Conservation (phyloP, 2,888 invertebrate species). For the Machimus atricapillus region DNA sequence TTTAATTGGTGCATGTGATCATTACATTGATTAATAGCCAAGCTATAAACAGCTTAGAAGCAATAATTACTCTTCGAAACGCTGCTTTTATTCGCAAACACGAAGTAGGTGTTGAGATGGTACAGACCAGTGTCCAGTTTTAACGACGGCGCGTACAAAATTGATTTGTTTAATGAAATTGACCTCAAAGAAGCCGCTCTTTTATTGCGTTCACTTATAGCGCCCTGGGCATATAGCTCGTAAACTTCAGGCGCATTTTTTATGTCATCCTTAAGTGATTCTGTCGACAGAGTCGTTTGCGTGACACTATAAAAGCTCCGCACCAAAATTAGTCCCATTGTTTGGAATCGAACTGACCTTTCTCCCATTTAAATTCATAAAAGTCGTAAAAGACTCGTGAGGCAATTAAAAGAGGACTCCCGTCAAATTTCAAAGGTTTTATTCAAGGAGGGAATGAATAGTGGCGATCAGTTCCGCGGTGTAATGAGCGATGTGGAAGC, state of each 20-base stretch:
- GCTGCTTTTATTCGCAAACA: background rate
- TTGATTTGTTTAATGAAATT: constrained; percentile 30
- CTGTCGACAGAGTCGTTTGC: constrained; percentile 9
- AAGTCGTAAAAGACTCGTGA: background rate
- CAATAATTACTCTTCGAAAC: background rate
- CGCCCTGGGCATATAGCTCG: constrained; percentile 1
- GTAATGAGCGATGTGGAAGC: constrained; percentile 1
- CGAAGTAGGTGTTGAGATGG: background rate
- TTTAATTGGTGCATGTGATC: background rate
- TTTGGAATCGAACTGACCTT: constrained; percentile 22
- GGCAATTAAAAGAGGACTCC: constrained; percentile 6
- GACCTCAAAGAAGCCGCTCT: constrained; percentile 20
- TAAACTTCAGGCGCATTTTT: constrained; percentile 2
- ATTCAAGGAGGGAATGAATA: background rate
- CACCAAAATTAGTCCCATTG: constrained; percentile 16
- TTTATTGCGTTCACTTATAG: background rate
- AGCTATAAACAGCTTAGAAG: background rate
- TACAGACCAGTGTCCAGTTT: background rate
- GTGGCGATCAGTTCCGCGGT: background rate
- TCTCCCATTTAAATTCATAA: constrained; percentile 17
- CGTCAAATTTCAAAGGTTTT: background rate
- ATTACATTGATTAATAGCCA: constrained; percentile 6
- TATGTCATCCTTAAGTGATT: constrained; percentile 27
- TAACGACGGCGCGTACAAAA: background rate
- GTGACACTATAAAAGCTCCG: background rate